phyloP scores from a whole-genome alignment of 2,888 invertebrate genomes.

The Drosophila phalerata region DNA sequence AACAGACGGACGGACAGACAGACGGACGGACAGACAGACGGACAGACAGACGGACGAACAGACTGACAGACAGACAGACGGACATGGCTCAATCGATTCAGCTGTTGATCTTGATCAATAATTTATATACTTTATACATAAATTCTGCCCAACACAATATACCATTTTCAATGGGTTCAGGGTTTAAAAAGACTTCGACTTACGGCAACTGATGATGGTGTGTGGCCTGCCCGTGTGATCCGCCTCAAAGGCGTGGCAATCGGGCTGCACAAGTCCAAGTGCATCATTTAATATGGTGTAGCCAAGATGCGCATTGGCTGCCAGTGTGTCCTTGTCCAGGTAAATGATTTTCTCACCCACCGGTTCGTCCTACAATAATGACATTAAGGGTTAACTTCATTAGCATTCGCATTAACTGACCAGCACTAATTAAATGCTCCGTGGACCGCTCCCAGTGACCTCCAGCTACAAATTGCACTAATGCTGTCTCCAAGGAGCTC shows the following conservation, averaged over 20 bases:
- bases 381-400: constrained; percentile 44
- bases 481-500: constrained; percentile 59
- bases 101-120: too few species aligned
- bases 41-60: too few species aligned
- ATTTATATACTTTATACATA: too few species aligned
- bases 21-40: too few species aligned
- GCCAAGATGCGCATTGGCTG: constrained; percentile 78
- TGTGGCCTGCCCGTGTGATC: constrained; percentile 83
- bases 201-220: constrained; percentile 85
- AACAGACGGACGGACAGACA: too few species aligned
- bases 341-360: constrained; percentile 84
- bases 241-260: constrained; percentile 83
- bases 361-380: constrained; percentile 70
- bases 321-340: constrained; percentile 83
- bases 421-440: constrained; percentile 66
- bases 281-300: constrained; percentile 83
- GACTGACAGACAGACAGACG: too few species aligned
- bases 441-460: constrained; percentile 57
- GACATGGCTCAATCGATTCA: too few species aligned
- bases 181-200: constrained; percentile 50
- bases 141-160: too few species aligned
- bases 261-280: constrained; percentile 75
- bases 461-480: constrained; percentile 49
- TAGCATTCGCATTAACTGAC: constrained; percentile 74
- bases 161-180: too few species aligned